Conservation (phyloP, 2,113 vertebrate genomes). For the Spheniscus mendiculus region DNA sequence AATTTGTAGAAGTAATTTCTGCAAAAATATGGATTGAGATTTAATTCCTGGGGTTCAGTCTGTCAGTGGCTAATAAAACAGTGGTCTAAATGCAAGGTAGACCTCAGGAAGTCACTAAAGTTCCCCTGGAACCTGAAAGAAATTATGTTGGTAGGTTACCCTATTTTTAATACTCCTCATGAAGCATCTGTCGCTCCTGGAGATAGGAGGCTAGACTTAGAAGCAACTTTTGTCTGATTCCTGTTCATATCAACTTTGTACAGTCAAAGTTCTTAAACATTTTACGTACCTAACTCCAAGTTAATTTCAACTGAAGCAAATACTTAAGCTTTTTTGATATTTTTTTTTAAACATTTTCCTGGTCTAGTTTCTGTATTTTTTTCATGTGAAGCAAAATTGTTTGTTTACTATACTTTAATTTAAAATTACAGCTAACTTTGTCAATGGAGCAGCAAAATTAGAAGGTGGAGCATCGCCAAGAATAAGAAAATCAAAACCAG, state of each 20-base stretch:
- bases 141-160: neutral
- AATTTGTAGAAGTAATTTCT: neutral
- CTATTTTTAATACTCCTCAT: neutral
- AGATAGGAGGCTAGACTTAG: neutral
- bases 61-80: neutral
- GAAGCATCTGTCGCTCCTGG: neutral
- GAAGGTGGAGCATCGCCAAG: conserved; percentile 78
- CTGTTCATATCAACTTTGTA: neutral
- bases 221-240: neutral
- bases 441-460: conserved; percentile 77
- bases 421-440: conserved; percentile 66
- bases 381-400: neutral
- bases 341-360: too few species aligned
- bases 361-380: neutral
- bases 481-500: conserved; percentile 80
- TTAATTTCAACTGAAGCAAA: neutral
- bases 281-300: neutral
- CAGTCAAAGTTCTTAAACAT: neutral
- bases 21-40: neutral
- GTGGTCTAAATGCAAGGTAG: neutral
- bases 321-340: neutral
- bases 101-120: neutral
- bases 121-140: neutral
- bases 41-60: neutral
- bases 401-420: neutral